Evolutionary conservation across 2,888 invertebrate genomes (phyloP), one percentile per base, ranked within the genome.

Genomic region (Sminthurinus aureus): DNA sequence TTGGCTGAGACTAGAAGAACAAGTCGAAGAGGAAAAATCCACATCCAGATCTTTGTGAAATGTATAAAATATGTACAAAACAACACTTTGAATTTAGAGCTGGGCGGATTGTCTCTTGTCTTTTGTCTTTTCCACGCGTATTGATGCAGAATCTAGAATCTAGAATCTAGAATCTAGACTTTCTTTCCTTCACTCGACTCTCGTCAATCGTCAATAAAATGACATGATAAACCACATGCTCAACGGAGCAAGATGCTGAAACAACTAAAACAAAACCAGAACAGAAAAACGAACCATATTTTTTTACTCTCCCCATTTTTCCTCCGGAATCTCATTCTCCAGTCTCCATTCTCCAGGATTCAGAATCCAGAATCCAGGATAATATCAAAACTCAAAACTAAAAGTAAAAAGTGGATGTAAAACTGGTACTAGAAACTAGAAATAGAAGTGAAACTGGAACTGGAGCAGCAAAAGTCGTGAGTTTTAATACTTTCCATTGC

Each of bases 181-280:
- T 26, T 26, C 2, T 15, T 24, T 0, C 74, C 6, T 26, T 74
- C 11, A 58, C 77, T 77, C 38, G 1, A 2, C 26, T 71, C 22
- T 69, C 8, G 67, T 26, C n/a, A 67, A 67, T 79, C 79, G 67
- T 79, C 66, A 79, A 79, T 79, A 66, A 66, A 79, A 69, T 69
- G 79, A 22, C 66, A 71, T 79, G 69, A 79, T 69, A 79, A 79
- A 79, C 69, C 71, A 79, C 69, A 79, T 51, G 69, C n/a, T 67
- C 79, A 79, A 79, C 64, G 20, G 22, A 66, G 26, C 24, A 26
- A 71, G 20, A 71, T 22, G 71, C 24, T 71, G 9, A 58, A 13
- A 15, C 58, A 18, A 58, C 18, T 13, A 58, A 0, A 38, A 38
- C 38, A 58, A 9, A 58, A 58, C 58, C 2, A 58, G 58, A 58